Conservation (phyloP, 2,113 vertebrate species). For the Phylloscopus trochilus region DNA sequence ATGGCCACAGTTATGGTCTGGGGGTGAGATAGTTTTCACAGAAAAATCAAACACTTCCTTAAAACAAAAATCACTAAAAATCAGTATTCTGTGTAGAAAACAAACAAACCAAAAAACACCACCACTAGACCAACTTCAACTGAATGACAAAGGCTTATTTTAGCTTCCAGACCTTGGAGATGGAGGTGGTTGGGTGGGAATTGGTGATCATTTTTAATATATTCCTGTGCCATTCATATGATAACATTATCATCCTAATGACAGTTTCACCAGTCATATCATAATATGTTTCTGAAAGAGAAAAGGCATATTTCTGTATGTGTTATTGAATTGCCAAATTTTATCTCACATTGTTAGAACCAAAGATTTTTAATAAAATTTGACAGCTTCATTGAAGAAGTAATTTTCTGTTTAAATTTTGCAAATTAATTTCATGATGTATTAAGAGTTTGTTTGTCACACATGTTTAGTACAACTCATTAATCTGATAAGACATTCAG, state of each 20-base stretch:
- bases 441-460: slow-evolving; percentile 48
- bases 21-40: neutral
- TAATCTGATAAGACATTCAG: slow-evolving; percentile 22
- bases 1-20: neutral
- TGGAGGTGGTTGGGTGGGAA: neutral
- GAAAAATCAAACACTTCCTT: neutral
- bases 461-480: slow-evolving; percentile 26
- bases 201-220: neutral
- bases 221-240: neutral
- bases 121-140: neutral
- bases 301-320: neutral
- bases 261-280: neutral
- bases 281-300: neutral
- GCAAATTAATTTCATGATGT: slow-evolving; percentile 44
- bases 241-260: neutral
- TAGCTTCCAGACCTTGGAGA: neutral
- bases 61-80: neutral
- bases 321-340: neutral
- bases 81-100: neutral
- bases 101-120: accelerated
- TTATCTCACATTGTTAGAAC: slow-evolving; percentile 20
- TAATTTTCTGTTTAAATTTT: slow-evolving; percentile 52
- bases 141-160: neutral
- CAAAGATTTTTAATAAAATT: slow-evolving; percentile 47
- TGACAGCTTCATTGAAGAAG: slow-evolving; percentile 34